These are phyloP conservation scores for Lymantria dispar DNA, from an alignment of 2,888 invertebrate genomes.

Conservation along the genomic window DNA sequence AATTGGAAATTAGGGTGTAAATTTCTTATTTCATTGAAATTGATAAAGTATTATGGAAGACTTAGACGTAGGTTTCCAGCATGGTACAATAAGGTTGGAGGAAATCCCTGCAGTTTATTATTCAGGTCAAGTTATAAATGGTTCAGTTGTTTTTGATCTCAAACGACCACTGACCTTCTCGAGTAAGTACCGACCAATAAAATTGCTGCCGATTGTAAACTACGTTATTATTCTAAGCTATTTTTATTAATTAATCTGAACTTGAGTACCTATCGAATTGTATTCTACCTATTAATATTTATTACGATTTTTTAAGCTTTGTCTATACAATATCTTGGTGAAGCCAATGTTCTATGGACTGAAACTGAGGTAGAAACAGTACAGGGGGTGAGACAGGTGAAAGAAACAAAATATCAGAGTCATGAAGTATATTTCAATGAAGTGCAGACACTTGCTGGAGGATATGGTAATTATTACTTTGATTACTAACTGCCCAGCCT, in stretches of 20 bases:
- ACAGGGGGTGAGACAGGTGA: conserved; percentile 29
- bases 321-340: conserved; percentile 47
- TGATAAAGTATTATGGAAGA: not conserved
- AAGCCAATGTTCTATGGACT: conserved; percentile 53
- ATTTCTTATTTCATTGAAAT: too few species aligned
- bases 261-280: too few species aligned
- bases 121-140: conserved; percentile 54
- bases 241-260: too few species aligned
- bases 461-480: conserved; percentile 33
- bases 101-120: conserved; percentile 48
- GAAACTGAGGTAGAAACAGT: conserved; percentile 45
- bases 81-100: conserved; percentile 41
- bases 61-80: conserved; percentile 3
- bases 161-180: conserved; percentile 38
- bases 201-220: not conserved
- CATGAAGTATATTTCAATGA: conserved; percentile 56
- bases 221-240: not conserved
- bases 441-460: conserved; percentile 47
- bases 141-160: conserved; percentile 48
- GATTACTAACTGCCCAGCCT: too few species aligned
- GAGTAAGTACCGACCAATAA: conserved; percentile 35
- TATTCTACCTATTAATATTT: not conserved
- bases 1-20: too few species aligned
- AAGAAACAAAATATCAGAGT: conserved; percentile 39
- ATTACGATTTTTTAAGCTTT: conserved; percentile 38